phyloP scores from a whole-genome alignment of 2,888 invertebrate genomes.

The Pristionchus exspectatus region DNA sequence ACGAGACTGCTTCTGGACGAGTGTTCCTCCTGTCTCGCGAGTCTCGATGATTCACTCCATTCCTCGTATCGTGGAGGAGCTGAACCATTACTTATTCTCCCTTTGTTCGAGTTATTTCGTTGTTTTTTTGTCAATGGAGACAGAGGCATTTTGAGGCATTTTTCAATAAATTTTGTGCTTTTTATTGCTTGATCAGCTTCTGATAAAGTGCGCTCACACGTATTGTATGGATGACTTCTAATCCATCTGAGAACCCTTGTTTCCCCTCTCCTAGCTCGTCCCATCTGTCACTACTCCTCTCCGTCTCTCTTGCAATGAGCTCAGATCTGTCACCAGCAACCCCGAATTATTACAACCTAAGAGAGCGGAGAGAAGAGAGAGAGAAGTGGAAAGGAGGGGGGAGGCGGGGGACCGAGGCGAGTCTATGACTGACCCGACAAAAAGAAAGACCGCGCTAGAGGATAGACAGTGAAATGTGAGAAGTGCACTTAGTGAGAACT shows the following conservation, averaged over 20 bases:
- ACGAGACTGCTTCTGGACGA: slow-evolving; percentile 60
- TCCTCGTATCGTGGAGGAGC: slow-evolving; percentile 63
- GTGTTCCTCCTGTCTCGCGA: slow-evolving; percentile 55
- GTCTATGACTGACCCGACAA: background rate
- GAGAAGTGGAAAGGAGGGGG: background rate
- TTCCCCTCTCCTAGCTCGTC: slow-evolving; percentile 4
- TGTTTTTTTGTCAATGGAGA: background rate
- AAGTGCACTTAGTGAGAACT: slow-evolving; percentile 34
- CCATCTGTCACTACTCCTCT: slow-evolving; percentile 31
- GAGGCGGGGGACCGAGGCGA: slow-evolving; percentile 7
- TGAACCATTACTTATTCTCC: slow-evolving; percentile 48
- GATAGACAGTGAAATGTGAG: slow-evolving; percentile 5
- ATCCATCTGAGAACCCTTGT: slow-evolving; percentile 26
- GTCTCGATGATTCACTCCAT: slow-evolving; percentile 56
- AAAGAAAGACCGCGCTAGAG: slow-evolving; percentile 9
- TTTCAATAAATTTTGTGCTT: too few species aligned
- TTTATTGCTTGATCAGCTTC: background rate
- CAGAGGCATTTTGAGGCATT: background rate
- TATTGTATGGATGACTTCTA: background rate
- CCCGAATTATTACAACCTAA: slow-evolving; percentile 37
- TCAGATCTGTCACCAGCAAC: slow-evolving; percentile 44
- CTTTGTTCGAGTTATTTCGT: background rate
- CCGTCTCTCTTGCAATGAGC: slow-evolving; percentile 41
- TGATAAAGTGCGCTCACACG: background rate
- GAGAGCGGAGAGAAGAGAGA: slow-evolving; percentile 21